Evolutionary conservation across 2,797 vertebrate species (phyloP).

Genomic region (Lepidocolaptes lacrymiger): DNA sequence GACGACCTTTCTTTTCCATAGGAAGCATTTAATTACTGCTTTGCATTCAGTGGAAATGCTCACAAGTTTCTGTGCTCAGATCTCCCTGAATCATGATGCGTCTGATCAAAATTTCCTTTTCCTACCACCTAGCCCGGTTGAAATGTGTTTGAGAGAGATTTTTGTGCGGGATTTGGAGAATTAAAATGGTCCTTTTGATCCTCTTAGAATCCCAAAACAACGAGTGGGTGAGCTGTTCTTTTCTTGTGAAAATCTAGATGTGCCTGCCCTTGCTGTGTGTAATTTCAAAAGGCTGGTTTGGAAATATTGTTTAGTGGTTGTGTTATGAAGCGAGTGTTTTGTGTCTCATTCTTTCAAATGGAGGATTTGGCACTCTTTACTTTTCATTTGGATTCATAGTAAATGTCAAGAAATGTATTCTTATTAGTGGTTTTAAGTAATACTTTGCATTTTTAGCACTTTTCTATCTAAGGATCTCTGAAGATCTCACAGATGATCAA

Average conservation of each 20-base stretch:
- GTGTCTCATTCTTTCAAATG: background rate
- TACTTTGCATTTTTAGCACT: background rate
- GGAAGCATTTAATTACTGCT: constrained; percentile 68
- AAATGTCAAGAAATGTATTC: background rate
- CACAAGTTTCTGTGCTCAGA: background rate
- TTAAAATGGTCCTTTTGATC: constrained; percentile 36
- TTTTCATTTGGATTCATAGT: background rate
- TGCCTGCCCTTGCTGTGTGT: background rate
- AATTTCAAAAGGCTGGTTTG: background rate
- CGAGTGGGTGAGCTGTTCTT: background rate
- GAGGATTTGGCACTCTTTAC: background rate
- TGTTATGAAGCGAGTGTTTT: background rate
- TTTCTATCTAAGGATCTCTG: background rate
- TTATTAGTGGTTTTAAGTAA: background rate
- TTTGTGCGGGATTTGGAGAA: constrained; percentile 24
- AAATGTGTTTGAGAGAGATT: constrained; percentile 16
- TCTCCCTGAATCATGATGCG: background rate
- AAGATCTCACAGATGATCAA: background rate
- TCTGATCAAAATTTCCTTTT: constrained; percentile 10
- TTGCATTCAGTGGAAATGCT: constrained; percentile 35
- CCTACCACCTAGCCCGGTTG: background rate
- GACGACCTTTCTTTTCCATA: constrained; percentile 52
- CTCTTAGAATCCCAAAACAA: background rate
- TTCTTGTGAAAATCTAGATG: background rate
- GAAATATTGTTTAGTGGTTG: constrained; percentile 7